Percentiles rank a stretch among this genome's conserved stretches.
Evolutionary conservation across 2,113 vertebrate species (phyloP).

Genomic region (Sceloporus undulatus): DNA sequence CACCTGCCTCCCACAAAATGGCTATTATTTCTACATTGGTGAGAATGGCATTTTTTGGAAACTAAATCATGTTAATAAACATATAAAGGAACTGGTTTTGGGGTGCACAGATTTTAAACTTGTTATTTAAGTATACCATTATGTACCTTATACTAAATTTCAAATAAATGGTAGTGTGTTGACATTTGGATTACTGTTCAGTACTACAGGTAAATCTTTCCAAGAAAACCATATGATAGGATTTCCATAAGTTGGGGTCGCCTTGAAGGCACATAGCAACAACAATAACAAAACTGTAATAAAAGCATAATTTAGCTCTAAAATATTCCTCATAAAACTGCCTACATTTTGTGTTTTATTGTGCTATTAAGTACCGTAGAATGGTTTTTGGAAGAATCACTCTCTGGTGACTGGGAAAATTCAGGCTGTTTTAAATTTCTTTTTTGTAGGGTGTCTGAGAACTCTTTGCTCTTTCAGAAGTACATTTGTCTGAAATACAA

Average conservation of each 20-base stretch:
- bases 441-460: background rate
- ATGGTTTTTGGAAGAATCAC: background rate
- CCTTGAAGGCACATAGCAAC: too few species aligned
- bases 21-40: background rate
- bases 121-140: background rate
- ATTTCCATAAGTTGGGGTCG: too few species aligned
- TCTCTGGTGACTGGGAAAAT: background rate
- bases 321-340: background rate
- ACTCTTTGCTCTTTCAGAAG: background rate
- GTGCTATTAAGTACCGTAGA: background rate
- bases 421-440: conserved; percentile 26
- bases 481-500: background rate
- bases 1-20: background rate
- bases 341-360: conserved; percentile 7
- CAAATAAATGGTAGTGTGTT: background rate
- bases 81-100: background rate
- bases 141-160: background rate
- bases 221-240: too few species aligned
- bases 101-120: background rate
- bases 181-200: background rate
- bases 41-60: background rate
- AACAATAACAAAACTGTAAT: too few species aligned
- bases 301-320: background rate
- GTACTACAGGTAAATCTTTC: background rate
- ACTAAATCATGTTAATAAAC: background rate